phyloP scores from a whole-genome alignment of 2,113 vertebrate species.

The Albula goreensis region DNA sequence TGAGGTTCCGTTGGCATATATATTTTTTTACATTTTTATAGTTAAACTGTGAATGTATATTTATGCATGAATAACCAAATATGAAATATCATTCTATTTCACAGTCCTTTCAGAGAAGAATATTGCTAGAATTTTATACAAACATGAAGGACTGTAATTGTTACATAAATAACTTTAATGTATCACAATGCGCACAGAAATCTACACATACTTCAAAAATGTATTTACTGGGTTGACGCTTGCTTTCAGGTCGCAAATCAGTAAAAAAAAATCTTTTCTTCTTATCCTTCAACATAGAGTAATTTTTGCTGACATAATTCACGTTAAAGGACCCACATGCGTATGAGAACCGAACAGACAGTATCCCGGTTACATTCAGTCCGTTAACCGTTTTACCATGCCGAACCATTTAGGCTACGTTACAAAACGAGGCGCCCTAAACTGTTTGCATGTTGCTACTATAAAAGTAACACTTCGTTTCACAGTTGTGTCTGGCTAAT shows the following conservation, averaged over 20 bases:
- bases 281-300: neutral
- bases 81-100: neutral
- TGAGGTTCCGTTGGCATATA: too few relatives aligned
- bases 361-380: neutral
- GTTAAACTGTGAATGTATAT: too few relatives aligned
- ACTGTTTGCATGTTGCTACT: conserved; percentile 68
- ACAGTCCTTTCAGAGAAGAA: neutral
- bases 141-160: neutral
- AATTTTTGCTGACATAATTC: neutral
- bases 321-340: neutral
- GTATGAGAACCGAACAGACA: neutral
- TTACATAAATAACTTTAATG: too few relatives aligned
- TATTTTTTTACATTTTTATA: too few relatives aligned
- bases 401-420: conserved; percentile 44
- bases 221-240: too few relatives aligned
- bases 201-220: too few relatives aligned
- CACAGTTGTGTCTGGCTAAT: conserved; percentile 95
- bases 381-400: neutral
- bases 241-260: neutral
- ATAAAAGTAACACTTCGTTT: conserved; percentile 79
- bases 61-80: neutral
- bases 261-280: neutral
- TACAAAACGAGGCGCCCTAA: conserved; percentile 59
- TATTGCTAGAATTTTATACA: neutral
- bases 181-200: too few relatives aligned